A percentile compares a stretch with the other conserved stretches of the same genome.
Conservation (phyloP, 2,113 vertebrate species). For the Callochromis pleurospilus region DNA sequence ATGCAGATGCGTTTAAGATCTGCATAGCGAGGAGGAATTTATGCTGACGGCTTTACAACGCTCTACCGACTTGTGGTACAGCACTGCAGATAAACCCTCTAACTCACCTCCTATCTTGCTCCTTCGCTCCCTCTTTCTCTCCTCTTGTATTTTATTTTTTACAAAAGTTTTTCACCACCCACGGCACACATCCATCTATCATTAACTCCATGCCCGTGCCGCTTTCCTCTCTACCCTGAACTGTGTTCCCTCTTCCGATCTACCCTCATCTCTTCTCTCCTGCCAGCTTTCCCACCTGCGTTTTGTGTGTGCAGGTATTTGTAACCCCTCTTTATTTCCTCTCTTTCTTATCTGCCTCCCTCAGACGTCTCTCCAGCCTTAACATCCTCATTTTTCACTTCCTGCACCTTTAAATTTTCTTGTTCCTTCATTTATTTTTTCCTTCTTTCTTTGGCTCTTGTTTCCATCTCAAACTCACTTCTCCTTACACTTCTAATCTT, state of each 20-base stretch:
- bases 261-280: not conserved
- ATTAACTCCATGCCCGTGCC: not conserved
- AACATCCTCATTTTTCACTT: not conserved
- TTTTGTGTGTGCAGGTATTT: not conserved
- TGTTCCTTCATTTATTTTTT: not conserved
- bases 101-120: not conserved
- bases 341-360: not conserved
- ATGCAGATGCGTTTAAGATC: slow-evolving; percentile 41
- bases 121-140: not conserved
- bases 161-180: not conserved
- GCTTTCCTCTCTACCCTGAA: not conserved
- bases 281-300: not conserved
- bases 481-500: not conserved
- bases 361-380: not conserved
- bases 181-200: not conserved
- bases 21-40: slow-evolving; percentile 35
- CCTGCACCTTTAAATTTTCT: not conserved
- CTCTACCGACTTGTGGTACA: slow-evolving; percentile 4
- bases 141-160: not conserved
- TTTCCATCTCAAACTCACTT: not conserved
- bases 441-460: not conserved
- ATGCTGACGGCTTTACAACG: slow-evolving; percentile 32
- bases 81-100: slow-evolving; percentile 44
- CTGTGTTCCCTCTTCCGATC: not conserved
- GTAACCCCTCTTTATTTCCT: not conserved